Conservation (phyloP, 2,888 invertebrate genomes). For the Amiota communis region DNA sequence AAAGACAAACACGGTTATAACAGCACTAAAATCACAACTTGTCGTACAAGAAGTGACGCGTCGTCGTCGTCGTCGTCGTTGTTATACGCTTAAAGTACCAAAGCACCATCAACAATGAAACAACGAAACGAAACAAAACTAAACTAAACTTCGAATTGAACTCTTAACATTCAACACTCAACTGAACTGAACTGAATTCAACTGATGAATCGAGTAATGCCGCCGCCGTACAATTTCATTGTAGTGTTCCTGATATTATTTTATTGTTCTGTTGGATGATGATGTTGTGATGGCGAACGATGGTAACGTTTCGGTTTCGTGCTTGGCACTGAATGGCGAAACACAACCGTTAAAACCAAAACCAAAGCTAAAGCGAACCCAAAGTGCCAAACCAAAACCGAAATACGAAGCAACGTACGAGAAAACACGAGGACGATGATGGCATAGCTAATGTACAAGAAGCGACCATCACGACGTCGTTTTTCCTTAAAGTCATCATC, state of each 20-base stretch:
- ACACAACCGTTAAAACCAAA: slow-evolving; percentile 42
- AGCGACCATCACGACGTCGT: slow-evolving; percentile 47
- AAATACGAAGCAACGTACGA: slow-evolving; percentile 38
- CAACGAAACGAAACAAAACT: neutral
- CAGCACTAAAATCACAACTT: slow-evolving; percentile 52
- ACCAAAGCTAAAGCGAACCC: slow-evolving; percentile 45
- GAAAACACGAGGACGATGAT: slow-evolving; percentile 59
- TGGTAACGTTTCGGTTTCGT: slow-evolving; percentile 50
- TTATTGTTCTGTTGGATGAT: neutral
- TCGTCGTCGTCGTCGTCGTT: neutral
- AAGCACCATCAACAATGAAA: slow-evolving; percentile 30
- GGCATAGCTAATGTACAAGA: slow-evolving; percentile 55
- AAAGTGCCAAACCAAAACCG: slow-evolving; percentile 38
- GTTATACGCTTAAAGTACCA: slow-evolving; percentile 42
- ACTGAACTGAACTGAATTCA: slow-evolving; percentile 19
- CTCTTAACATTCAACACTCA: neutral
- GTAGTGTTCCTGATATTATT: no score
- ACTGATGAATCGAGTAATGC: slow-evolving; percentile 39
- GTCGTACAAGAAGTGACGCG: slow-evolving; percentile 28
- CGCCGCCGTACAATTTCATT: slow-evolving; percentile 30
- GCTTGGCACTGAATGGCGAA: slow-evolving; percentile 56
- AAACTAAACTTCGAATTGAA: neutral
- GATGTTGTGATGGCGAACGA: slow-evolving; percentile 40
- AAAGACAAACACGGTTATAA: slow-evolving; percentile 36
- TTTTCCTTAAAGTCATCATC: slow-evolving; percentile 35